Evolutionary conservation across 2,888 invertebrate species (phyloP).

Genomic region (Tiliacea aurago): DNA sequence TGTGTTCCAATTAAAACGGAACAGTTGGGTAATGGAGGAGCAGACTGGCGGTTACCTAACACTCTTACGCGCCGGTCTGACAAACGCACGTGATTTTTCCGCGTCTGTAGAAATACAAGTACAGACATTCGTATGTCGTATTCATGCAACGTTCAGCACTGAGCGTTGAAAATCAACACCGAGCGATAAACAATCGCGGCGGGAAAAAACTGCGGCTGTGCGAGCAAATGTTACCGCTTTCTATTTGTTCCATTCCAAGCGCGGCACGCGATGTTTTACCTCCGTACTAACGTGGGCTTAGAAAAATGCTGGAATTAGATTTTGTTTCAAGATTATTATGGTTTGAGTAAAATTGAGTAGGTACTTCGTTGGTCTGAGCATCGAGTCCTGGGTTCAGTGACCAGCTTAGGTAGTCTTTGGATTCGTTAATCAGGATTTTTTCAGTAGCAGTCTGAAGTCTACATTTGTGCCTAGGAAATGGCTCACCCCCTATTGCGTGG

Average conservation of each 20-base stretch:
- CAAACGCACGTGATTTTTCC: too few relatives aligned
- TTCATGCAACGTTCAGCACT: neutral
- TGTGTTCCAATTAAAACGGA: conserved; percentile 79
- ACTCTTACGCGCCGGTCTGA: neutral
- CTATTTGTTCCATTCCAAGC: too few relatives aligned
- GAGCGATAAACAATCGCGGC: neutral
- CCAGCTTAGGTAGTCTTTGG: neutral
- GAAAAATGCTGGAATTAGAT: neutral
- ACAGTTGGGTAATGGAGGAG: conserved; percentile 59
- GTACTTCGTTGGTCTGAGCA: neutral
- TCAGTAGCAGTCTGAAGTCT: too few relatives aligned
- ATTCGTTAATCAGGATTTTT: too few relatives aligned
- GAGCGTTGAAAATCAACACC: neutral
- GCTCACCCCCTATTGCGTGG: too few relatives aligned
- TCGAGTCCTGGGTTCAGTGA: neutral
- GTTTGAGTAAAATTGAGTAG: neutral
- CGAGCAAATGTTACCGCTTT: too few relatives aligned
- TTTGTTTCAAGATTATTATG: neutral
- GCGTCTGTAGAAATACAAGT: too few relatives aligned
- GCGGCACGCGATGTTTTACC: too few relatives aligned
- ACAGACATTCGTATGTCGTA: neutral
- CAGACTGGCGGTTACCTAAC: conserved; percentile 34
- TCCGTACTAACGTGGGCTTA: neutral
- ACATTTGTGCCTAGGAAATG: too few relatives aligned
- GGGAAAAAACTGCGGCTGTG: neutral